Base-by-base conservation (phyloP, 1,140 invertebrate species). In the Pentalonia nigronervosa region DNA sequence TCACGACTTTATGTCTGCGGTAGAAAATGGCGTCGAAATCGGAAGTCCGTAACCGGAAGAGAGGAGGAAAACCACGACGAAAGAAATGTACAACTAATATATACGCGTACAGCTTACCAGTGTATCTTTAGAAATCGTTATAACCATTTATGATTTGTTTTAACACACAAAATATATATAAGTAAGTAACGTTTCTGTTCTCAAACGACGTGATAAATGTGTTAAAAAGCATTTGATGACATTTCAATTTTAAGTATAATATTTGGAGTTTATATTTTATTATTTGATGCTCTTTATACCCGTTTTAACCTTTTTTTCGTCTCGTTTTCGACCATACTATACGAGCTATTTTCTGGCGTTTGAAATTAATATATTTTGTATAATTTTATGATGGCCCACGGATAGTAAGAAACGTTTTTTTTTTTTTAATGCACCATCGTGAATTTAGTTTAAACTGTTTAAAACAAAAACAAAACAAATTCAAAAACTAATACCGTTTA, bases 401-500 rank as follows among this genome's bases (percentile, higher is more conserved):
- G 17, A 76, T 76, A 4, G 30, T n/a, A 76, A 14, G 30, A n/a
- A 11, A 30, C 25, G 25, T 60, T 30, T n/a, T n/a, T n/a, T n/a
- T n/a, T n/a, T n/a, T n/a, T n/a, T n/a, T n/a, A n/a, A n/a, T n/a
- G n/a, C n/a, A n/a, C n/a, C 34, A 36, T 25, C 20, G 36, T 8
- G 7, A 41, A 86, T 86, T 86, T 45, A 86, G 83, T 45, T 25
- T 41, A 88, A 48, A 88, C 86, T 23, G 30, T 53, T 88, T 50
- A 56, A 89, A 36, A 48, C 7, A 48, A 7, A 41, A 48, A n/a
- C 48, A 11, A 56, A 14, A 89, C 36, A 36, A 53, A 20, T 89
- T 89, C 3, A 89, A 89, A 89, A 89, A 48, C 88, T 53, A 56
- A 89, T 53, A 53, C 25, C 84, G n/a, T 56, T 89, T 89, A 56